Evolutionary conservation across 2,797 vertebrate genomes (phyloP).

Genomic region (Poeciliopsis paucimaculata): DNA sequence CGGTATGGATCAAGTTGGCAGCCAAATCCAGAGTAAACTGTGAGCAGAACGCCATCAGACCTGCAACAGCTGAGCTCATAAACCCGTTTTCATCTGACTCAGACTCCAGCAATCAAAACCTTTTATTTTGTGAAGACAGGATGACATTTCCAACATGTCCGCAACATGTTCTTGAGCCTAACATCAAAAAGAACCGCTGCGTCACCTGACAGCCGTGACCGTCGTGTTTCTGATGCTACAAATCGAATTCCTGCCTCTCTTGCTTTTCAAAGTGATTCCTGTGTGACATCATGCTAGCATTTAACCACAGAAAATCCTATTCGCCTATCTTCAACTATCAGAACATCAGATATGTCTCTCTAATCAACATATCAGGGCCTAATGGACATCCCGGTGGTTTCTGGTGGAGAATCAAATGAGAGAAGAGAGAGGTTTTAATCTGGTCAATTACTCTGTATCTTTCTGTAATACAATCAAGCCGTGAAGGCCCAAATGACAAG

Average conservation of each 20-base stretch:
- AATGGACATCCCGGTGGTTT: conserved; percentile 66
- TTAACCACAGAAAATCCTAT: conserved; percentile 54
- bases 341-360: conserved; percentile 68
- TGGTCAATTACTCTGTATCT: conserved; percentile 66
- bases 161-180: neutral
- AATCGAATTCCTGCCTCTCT: conserved; percentile 26
- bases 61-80: neutral
- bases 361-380: conserved; percentile 65
- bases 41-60: neutral
- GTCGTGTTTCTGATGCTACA: conserved; percentile 48
- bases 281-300: conserved; percentile 52
- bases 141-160: neutral
- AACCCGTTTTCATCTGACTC: neutral
- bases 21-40: neutral
- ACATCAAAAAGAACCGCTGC: conserved; percentile 38
- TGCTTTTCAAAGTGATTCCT: conserved; percentile 28
- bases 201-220: conserved; percentile 44
- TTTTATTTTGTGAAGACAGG: neutral
- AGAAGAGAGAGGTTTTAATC: conserved; percentile 67
- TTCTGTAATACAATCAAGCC: conserved; percentile 70
- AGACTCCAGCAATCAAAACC: neutral
- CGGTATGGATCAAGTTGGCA: neutral
- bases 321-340: conserved; percentile 65
- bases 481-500: conserved; percentile 40
- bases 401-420: conserved; percentile 65